Conservation (phyloP, 2,888 invertebrate species). For the Marasmarcha lunaedactyla region DNA sequence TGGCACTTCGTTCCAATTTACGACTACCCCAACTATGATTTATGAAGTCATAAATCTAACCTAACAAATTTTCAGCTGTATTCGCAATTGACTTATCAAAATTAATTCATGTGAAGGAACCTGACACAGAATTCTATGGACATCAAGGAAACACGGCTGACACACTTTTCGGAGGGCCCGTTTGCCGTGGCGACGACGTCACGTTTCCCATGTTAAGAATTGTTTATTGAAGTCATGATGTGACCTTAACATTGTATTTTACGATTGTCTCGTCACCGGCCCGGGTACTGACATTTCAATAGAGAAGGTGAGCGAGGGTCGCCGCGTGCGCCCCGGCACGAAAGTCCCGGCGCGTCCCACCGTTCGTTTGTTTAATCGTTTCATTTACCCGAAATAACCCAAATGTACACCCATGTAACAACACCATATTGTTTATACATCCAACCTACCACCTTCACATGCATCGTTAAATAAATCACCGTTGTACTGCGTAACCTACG, state of each 20-base stretch:
- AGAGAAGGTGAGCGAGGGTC: constrained; percentile 62
- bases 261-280: constrained; percentile 66
- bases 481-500: constrained; percentile 25
- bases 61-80: not conserved
- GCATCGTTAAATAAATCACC: constrained; percentile 27
- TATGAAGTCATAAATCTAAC: too few species aligned
- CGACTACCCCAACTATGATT: not conserved
- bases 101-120: not conserved
- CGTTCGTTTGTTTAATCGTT: not conserved
- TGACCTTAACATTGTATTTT: constrained; percentile 68
- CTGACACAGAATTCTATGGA: not conserved
- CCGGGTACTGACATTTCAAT: constrained; percentile 66
- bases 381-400: not conserved
- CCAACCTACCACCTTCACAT: too few species aligned
- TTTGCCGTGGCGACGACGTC: constrained; percentile 51
- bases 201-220: constrained; percentile 63
- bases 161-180: constrained; percentile 57
- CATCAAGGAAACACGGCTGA: constrained; percentile 36
- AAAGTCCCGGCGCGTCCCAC: constrained; percentile 28
- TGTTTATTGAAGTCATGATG: constrained; percentile 69
- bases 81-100: not conserved
- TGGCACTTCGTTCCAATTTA: not conserved
- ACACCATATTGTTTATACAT: too few species aligned
- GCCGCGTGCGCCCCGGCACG: constrained; percentile 56
- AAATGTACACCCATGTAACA: not conserved